A percentile compares a stretch with the other conserved stretches of the same genome.
These are phyloP conservation scores for Willisornis vidua DNA, from an alignment of 2,113 vertebrate genomes.

Conservation along the genomic window DNA sequence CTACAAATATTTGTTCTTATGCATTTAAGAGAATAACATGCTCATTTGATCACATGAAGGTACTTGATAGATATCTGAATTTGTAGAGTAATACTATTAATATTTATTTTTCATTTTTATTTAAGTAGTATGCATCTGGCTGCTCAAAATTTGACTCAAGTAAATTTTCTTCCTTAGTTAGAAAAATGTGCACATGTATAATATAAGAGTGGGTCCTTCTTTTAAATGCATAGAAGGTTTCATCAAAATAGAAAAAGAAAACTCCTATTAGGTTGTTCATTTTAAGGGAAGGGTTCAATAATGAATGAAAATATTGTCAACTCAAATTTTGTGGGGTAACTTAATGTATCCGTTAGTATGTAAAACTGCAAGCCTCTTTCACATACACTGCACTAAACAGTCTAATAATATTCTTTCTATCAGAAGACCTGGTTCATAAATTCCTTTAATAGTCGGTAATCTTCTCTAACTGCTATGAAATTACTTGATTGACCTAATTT, in stretches of 20 bases:
- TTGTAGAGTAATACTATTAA: neutral
- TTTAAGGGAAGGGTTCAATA: conserved; percentile 13
- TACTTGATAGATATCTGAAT: neutral
- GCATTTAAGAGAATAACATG: neutral
- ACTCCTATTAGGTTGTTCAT: neutral
- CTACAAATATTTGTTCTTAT: neutral
- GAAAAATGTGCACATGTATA: neutral
- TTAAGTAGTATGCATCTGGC: neutral
- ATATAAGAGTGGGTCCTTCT: neutral
- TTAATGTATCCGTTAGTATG: conserved; percentile 55
- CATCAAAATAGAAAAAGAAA: neutral
- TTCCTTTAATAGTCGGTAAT: conserved; percentile 66
- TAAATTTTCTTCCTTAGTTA: neutral
- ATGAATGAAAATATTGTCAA: conserved; percentile 19
- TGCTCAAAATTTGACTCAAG: neutral
- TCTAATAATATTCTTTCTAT: conserved; percentile 63
- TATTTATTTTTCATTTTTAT: neutral
- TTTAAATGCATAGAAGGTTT: neutral
- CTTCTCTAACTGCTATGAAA: conserved; percentile 64
- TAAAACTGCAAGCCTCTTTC: conserved; percentile 47
- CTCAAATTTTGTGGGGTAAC: conserved; percentile 36
- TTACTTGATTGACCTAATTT: conserved; percentile 62
- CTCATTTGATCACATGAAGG: neutral
- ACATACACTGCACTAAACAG: conserved; percentile 45
- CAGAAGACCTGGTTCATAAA: conserved; percentile 66